phyloP scores from a whole-genome alignment of 1,140 invertebrate genomes.

The Grapholita molesta region DNA sequence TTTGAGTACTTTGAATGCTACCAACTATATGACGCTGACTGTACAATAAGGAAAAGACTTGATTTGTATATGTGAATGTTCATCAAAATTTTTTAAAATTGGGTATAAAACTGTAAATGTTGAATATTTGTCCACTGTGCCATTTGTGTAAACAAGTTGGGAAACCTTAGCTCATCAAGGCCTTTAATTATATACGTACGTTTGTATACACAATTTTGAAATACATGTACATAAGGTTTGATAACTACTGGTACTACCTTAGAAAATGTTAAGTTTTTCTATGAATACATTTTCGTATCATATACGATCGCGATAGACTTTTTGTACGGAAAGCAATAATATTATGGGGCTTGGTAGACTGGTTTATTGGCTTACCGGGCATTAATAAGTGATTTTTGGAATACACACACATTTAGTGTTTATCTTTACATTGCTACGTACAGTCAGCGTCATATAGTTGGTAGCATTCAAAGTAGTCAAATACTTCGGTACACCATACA shows the following conservation, averaged over 20 bases:
- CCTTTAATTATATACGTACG: constrained; percentile 4
- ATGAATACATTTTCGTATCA: constrained; percentile 7
- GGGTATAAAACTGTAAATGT: neutral
- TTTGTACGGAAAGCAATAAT: constrained; percentile 24
- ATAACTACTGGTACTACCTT: neutral
- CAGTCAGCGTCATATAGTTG: too few relatives aligned
- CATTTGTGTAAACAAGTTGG: neutral
- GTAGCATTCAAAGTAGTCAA: too few relatives aligned
- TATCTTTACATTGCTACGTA: constrained; percentile 24
- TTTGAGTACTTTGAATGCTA: too few relatives aligned
- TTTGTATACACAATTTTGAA: neutral
- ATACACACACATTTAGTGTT: neutral
- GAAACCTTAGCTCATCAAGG: neutral
- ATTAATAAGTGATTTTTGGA: neutral
- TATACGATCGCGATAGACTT: constrained; percentile 26
- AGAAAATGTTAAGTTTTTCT: neutral
- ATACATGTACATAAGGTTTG: neutral
- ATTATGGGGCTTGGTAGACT: constrained; percentile 28
- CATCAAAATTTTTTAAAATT: neutral
- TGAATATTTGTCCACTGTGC: neutral
- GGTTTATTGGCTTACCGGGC: constrained; percentile 21
- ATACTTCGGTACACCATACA: too few relatives aligned
- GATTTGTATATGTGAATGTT: neutral
- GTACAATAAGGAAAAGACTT: too few relatives aligned
- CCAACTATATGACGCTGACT: too few relatives aligned